A percentile compares a stretch with the other conserved stretches of the same genome.
Conservation (phyloP, 2,113 vertebrate genomes). For the Etheostoma spectabile region DNA sequence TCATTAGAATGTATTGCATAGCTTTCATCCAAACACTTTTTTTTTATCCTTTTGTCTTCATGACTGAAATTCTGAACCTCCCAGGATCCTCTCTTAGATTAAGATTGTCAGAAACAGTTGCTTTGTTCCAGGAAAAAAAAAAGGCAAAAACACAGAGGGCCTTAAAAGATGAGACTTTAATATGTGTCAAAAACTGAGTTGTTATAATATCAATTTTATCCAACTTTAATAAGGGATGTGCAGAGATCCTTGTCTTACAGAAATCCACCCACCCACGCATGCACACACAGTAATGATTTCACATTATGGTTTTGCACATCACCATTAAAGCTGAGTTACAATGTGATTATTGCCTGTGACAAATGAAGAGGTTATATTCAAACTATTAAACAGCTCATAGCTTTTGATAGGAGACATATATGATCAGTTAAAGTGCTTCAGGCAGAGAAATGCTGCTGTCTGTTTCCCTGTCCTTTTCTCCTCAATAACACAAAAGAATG, state of each 20-base stretch:
- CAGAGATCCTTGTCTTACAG: slow-evolving; percentile 61
- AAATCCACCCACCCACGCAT: slow-evolving; percentile 54
- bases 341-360: slow-evolving; percentile 84
- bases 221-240: slow-evolving; percentile 66
- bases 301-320: slow-evolving; percentile 78
- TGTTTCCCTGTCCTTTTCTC: slow-evolving; percentile 29
- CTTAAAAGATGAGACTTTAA: slow-evolving; percentile 65
- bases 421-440: slow-evolving; percentile 79
- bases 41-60: slow-evolving; percentile 49
- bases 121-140: slow-evolving; percentile 38
- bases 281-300: slow-evolving; percentile 72
- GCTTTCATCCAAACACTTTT: slow-evolving; percentile 44
- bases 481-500: slow-evolving; percentile 22
- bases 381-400: slow-evolving; percentile 84
- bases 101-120: slow-evolving; percentile 42
- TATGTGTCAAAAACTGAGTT: slow-evolving; percentile 59
- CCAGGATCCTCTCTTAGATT: slow-evolving; percentile 35
- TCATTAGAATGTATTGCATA: slow-evolving; percentile 71
- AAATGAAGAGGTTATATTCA: slow-evolving; percentile 85
- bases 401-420: slow-evolving; percentile 84
- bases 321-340: slow-evolving; percentile 81
- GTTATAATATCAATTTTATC: slow-evolving; percentile 55
- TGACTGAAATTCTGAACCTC: slow-evolving; percentile 51
- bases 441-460: slow-evolving; percentile 57
- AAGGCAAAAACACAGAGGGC: slow-evolving; percentile 14